Conservation (phyloP, 1,140 invertebrate species). For the Cydia splendana region DNA sequence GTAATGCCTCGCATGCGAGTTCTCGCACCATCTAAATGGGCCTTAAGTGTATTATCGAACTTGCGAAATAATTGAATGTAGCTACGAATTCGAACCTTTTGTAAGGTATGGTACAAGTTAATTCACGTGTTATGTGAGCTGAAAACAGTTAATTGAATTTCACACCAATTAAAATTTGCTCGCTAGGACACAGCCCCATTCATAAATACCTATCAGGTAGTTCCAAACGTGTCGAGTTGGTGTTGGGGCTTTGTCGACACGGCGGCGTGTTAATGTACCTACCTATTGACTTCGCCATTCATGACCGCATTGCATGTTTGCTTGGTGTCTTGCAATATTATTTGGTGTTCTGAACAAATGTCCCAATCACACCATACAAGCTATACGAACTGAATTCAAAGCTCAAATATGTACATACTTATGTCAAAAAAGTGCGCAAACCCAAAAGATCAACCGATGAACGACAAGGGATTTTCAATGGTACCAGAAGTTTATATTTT, state of each 20-base stretch:
- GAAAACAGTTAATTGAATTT: constrained; percentile 9
- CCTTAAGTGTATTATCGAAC: constrained; percentile 18
- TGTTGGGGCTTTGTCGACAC: background rate
- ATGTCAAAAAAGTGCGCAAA: too few species aligned
- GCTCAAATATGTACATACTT: too few species aligned
- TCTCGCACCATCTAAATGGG: too few species aligned
- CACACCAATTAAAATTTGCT: constrained; percentile 18
- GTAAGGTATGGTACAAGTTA: background rate
- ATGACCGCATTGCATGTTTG: background rate
- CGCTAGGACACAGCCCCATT: constrained; percentile 7
- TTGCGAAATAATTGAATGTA: background rate
- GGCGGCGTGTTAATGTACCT: background rate
- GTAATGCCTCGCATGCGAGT: too few species aligned
- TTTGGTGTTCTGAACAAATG: too few species aligned
- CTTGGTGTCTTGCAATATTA: too few species aligned
- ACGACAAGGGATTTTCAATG: too few species aligned
- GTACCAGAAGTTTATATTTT: too few species aligned
- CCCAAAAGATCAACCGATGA: too few species aligned
- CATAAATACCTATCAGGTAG: constrained; percentile 2
- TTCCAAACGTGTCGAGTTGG: background rate
- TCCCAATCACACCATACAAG: too few species aligned
- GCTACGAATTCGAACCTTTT: background rate
- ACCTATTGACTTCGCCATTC: background rate
- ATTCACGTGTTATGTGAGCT: background rate
- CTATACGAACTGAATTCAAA: too few species aligned